Evolutionary conservation across 2,113 vertebrate species (phyloP).

Genomic region (Gymnarchus niloticus): DNA sequence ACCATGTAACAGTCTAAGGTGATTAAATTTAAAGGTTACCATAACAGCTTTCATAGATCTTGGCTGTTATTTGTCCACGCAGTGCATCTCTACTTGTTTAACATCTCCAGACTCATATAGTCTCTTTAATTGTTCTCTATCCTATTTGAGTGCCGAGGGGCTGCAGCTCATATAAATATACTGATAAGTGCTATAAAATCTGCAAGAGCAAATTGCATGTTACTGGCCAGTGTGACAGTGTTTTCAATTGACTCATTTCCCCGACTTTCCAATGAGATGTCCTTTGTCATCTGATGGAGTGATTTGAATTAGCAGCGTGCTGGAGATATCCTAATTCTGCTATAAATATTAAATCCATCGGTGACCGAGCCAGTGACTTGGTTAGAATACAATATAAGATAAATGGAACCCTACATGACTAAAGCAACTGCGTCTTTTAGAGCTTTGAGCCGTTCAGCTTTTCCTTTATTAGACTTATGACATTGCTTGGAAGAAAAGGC

Average conservation of each 20-base stretch:
- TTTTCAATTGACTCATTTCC: constrained; percentile 66
- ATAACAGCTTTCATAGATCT: constrained; percentile 17
- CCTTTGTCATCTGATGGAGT: constrained; percentile 51
- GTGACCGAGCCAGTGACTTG: constrained; percentile 23
- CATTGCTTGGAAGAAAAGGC: too few species aligned
- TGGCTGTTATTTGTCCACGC: background rate
- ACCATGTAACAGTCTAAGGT: constrained; percentile 29
- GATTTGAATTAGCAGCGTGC: constrained; percentile 70
- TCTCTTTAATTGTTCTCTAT: constrained; percentile 10
- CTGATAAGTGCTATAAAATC: constrained; percentile 33
- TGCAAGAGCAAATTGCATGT: constrained; percentile 51
- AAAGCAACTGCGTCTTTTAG: too few species aligned
- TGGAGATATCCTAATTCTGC: constrained; percentile 65
- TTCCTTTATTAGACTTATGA: too few species aligned
- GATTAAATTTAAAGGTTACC: constrained; percentile 30
- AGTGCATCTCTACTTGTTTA: background rate
- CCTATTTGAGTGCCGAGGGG: background rate
- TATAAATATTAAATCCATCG: constrained; percentile 74
- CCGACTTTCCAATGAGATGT: constrained; percentile 59
- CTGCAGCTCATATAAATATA: constrained; percentile 32
- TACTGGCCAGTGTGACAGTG: constrained; percentile 52
- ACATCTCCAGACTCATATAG: background rate
- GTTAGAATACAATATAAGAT: background rate
- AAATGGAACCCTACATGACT: too few species aligned
- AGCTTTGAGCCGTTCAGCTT: too few species aligned